These are phyloP conservation scores for Clarias pachynema DNA, from an alignment of 2,797 vertebrate species.

Conservation along the genomic window DNA sequence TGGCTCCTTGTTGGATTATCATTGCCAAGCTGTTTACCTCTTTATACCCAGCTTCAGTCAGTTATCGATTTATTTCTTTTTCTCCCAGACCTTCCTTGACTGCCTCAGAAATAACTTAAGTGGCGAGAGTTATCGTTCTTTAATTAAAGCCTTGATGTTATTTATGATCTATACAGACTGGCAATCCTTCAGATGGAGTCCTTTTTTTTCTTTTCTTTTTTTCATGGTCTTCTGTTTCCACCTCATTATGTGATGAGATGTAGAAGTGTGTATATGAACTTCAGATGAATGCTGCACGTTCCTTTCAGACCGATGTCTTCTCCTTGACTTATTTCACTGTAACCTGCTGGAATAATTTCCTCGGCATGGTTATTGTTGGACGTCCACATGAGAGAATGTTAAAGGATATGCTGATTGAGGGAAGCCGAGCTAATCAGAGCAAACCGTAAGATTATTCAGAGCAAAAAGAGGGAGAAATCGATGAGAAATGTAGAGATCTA, in stretches of 20 bases:
- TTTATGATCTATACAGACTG: conserved; percentile 9
- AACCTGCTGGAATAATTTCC: not conserved
- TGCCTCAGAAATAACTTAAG: conserved; percentile 43
- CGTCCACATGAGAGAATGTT: not conserved
- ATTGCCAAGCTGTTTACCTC: conserved; percentile 54
- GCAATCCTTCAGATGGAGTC: not conserved
- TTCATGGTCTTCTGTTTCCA: not conserved
- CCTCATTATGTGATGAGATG: not conserved
- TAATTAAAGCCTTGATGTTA: conserved; percentile 17
- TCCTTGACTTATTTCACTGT: not conserved
- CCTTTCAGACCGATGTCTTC: not conserved
- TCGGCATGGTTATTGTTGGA: not conserved
- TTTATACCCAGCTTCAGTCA: conserved; percentile 43
- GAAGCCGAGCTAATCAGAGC: not conserved
- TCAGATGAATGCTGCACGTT: not conserved
- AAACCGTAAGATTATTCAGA: not conserved
- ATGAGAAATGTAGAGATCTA: no score
- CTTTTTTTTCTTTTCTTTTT: not conserved
- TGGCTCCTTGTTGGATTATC: conserved; percentile 45
- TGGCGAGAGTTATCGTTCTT: conserved; percentile 23
- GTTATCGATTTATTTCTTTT: conserved; percentile 9
- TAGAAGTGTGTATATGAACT: no score
- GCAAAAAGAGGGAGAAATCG: not conserved
- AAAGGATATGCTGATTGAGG: not conserved
- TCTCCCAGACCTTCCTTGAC: not conserved